A percentile compares a stretch with the other conserved stretches of the same genome.
These are phyloP conservation scores for Hirudo medicinalis DNA, from an alignment of 1,140 invertebrate genomes.

Conservation along the genomic window DNA sequence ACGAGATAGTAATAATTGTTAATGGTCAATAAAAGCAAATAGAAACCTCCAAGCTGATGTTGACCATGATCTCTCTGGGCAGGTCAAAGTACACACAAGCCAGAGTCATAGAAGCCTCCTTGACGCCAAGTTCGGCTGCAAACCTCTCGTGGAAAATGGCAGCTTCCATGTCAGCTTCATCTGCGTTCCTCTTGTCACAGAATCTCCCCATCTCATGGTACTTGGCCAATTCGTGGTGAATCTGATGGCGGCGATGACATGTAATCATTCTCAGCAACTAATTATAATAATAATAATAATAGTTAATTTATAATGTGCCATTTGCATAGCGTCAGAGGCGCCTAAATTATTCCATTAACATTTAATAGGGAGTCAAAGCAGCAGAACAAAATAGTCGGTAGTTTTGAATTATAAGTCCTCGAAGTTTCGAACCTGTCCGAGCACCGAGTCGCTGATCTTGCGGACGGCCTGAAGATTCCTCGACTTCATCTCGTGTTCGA, in stretches of 20 bases:
- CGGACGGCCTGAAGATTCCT: conserved; percentile 30
- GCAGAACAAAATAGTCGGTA: not conserved
- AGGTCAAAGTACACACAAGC: conserved; percentile 44
- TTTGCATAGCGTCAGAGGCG: too few species aligned
- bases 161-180: conserved; percentile 42
- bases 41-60: conserved; percentile 32
- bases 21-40: not conserved
- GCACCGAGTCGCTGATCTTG: conserved; percentile 38
- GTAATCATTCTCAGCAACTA: too few species aligned
- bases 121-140: conserved; percentile 45
- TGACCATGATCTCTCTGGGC: conserved; percentile 44
- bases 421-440: conserved; percentile 35
- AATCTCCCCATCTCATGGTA: conserved; percentile 50
- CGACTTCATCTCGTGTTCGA: conserved; percentile 40
- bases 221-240: conserved; percentile 49
- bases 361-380: not conserved
- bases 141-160: conserved; percentile 47
- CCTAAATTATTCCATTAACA: too few species aligned
- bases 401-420: not conserved
- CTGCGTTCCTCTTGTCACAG: conserved; percentile 25
- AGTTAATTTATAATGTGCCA: too few species aligned
- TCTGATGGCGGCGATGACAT: conserved; percentile 29
- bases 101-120: conserved; percentile 46
- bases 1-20: not conserved
- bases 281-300: too few species aligned